A percentile compares a stretch with the other conserved stretches of the same genome.
Conservation (phyloP, 2,797 vertebrate species). For the Phrynocephalus guinanensis region DNA sequence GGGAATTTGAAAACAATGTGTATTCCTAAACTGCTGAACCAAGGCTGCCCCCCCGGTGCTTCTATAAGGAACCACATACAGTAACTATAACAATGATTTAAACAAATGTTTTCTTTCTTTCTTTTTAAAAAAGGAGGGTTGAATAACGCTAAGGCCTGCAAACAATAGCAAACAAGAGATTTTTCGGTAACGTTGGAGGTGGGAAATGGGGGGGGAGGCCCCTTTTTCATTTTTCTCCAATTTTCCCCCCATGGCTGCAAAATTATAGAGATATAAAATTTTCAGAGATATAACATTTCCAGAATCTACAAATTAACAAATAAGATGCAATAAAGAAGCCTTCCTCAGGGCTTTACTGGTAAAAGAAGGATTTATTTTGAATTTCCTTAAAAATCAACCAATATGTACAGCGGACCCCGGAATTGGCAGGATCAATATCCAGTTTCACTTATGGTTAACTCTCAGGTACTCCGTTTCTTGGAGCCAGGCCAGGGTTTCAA, state of each 20-base stretch:
- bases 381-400: background rate
- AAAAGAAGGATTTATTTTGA: background rate
- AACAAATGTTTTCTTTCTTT: background rate
- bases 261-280: too few species aligned
- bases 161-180: background rate
- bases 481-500: too few species aligned
- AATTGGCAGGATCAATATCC: too few species aligned
- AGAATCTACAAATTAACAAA: too few species aligned
- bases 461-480: too few species aligned
- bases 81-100: rapidly evolving
- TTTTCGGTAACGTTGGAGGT: too few species aligned
- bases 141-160: background rate
- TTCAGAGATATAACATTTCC: too few species aligned
- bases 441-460: too few species aligned
- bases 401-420: background rate
- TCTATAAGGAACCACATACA: slow-evolving; percentile 42
- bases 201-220: too few species aligned
- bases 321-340: background rate
- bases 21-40: background rate
- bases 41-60: slow-evolving; percentile 73
- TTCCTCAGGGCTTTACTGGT: background rate
- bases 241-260: too few species aligned
- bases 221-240: too few species aligned
- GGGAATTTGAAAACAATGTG: background rate
- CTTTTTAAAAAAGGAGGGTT: background rate